These are phyloP conservation scores for Gadopsis bispinosus DNA, from an alignment of 2,797 vertebrate genomes.

Conservation along the genomic window DNA sequence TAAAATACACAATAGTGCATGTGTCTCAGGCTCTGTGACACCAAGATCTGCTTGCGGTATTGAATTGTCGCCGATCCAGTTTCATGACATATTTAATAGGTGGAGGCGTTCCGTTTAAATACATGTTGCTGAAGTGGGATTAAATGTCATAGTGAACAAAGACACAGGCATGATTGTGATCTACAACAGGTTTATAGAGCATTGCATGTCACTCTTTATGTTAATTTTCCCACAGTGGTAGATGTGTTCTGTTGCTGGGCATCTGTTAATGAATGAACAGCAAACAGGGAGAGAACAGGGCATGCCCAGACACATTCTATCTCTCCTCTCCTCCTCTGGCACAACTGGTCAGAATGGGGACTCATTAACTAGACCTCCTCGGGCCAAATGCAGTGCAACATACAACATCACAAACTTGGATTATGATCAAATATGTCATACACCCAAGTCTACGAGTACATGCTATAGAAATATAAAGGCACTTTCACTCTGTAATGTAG, in stretches of 20 bases:
- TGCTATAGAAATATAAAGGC: not conserved
- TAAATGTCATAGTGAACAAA: conserved; percentile 24
- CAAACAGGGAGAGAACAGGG: conserved; percentile 38
- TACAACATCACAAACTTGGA: not conserved
- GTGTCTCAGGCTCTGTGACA: not conserved
- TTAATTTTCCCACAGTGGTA: conserved; percentile 42
- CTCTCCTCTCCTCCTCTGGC: conserved; percentile 12
- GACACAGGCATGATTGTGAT: conserved; percentile 28
- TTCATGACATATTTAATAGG: conserved; percentile 25
- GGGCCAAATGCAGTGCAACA: conserved; percentile 10
- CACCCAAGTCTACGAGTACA: not conserved
- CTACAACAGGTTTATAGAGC: not conserved
- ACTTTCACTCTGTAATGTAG: not conserved
- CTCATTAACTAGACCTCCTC: conserved; percentile 44
- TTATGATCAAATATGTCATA: not conserved
- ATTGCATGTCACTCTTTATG: conserved; percentile 22
- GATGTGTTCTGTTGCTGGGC: conserved; percentile 36
- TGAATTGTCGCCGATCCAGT: conserved; percentile 36
- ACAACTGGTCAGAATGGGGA: conserved; percentile 46
- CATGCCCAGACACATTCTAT: conserved; percentile 67
- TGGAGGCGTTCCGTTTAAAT: conserved; percentile 38
- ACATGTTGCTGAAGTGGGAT: conserved; percentile 24
- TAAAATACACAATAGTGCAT: not conserved
- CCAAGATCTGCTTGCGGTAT: not conserved
- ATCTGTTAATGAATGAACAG: conserved; percentile 74